Percentiles rank a stretch among this genome's conserved stretches.
These are phyloP conservation scores for Asarcornis scutulata DNA, from an alignment of 2,113 vertebrate species.

Conservation along the genomic window DNA sequence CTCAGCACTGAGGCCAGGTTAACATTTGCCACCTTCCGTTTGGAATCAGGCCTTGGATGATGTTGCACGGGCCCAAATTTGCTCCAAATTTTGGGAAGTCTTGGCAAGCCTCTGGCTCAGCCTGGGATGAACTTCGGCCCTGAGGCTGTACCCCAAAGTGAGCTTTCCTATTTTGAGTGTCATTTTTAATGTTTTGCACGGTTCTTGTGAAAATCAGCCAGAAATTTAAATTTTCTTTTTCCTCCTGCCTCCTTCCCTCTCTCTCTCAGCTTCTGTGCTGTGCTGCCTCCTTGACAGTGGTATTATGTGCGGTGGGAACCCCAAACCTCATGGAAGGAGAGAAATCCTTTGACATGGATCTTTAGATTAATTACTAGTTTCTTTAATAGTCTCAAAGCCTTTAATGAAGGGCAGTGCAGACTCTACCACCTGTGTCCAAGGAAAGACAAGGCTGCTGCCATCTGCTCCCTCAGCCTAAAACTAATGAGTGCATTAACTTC, in stretches of 20 bases:
- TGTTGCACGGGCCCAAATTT: neutral
- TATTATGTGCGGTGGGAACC: neutral
- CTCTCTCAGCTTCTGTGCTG: neutral
- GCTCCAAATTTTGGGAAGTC: neutral
- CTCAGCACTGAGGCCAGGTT: neutral
- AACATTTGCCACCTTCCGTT: neutral
- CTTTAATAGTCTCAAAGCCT: neutral
- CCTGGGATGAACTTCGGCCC: neutral
- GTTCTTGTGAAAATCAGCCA: neutral
- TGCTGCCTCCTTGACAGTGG: neutral
- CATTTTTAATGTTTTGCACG: neutral
- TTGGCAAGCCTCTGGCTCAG: neutral
- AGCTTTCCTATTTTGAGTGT: neutral
- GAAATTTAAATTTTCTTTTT: neutral
- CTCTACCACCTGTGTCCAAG: neutral
- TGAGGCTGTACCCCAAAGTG: neutral
- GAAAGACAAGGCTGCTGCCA: constrained; percentile 1
- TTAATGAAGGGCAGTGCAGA: neutral
- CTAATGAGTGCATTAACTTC: constrained; percentile 40
- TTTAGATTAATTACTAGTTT: neutral
- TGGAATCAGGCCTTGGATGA: neutral
- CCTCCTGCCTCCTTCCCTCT: neutral
- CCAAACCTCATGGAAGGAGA: neutral
- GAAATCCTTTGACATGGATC: neutral
- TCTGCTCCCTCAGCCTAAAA: constrained; percentile 26